Base-by-base conservation (phyloP, 2,888 invertebrate genomes). In the Malacosoma neustria region DNA sequence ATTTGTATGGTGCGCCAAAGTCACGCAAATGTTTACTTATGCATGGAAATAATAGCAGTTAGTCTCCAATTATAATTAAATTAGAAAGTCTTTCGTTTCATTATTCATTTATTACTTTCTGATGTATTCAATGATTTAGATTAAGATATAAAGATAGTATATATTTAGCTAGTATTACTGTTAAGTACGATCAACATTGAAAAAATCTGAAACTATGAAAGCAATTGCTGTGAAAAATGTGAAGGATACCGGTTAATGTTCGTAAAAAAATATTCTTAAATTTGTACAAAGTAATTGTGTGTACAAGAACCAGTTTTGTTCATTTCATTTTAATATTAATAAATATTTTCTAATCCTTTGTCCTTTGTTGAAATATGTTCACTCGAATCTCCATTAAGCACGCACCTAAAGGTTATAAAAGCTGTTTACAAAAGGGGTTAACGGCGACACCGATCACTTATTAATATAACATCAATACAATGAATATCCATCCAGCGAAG, bases 1-100 rank as follows among this genome's bases (percentile, higher is more conserved):
- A n/a, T n/a, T n/a, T n/a, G n/a, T n/a, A n/a, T 42, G 39, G 29
- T 41, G 40, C 35, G 38, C 30, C 39, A 30, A 36, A 39, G 41
- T 47, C 53, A 55, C 48, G 49, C 48, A 46, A 47, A 45, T 37
- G 13, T 42, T 38, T 42, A 41, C 33, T 36, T 35, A 36, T 5
- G 15, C 15, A 15, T 7, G 15, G 4, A 15, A 22, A 22, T 22
- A 6, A 22, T 9, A 22, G 22, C 22, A 7, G 22, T 22, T 7
- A 22, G 22, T 22, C 5, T 5, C 22, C 5, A 22, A 22, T 5
- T 22, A 9, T 22, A 22, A 22, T 22, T 22, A n/a, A n/a, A 7
- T 4, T 4, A 22, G n/a, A n/a, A n/a, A n/a, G n/a, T n/a, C n/a
- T n/a, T n/a, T 22, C 22, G 22, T 22, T 22, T 22, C 5, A 22